These are phyloP conservation scores for Eumacrocentrus americanus DNA, from an alignment of 2,888 invertebrate species.

Conservation along the genomic window DNA sequence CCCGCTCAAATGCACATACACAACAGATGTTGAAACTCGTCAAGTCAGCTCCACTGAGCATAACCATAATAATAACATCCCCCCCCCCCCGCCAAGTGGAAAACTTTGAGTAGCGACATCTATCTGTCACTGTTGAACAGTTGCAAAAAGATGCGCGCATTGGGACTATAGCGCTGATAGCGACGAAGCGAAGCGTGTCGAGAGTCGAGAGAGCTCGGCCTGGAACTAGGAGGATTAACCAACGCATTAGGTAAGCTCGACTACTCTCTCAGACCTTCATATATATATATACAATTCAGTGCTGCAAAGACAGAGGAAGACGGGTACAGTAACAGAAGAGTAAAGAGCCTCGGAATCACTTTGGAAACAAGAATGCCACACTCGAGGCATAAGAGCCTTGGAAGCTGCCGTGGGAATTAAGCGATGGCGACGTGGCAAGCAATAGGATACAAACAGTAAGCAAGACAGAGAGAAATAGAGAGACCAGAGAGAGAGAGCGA, in stretches of 20 bases:
- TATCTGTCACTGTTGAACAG: too few species aligned
- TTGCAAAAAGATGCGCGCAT: too few species aligned
- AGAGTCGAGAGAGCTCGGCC: slow-evolving; percentile 32
- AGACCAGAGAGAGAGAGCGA: too few species aligned
- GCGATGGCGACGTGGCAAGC: slow-evolving; percentile 11
- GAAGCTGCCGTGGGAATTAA: slow-evolving; percentile 15
- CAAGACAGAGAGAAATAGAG: slow-evolving; percentile 7
- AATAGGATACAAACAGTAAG: slow-evolving; percentile 7
- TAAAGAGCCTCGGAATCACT: slow-evolving; percentile 5
- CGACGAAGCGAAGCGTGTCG: slow-evolving; percentile 37
- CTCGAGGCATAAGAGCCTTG: background rate
- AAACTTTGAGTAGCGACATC: too few species aligned
- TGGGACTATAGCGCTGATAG: too few species aligned
- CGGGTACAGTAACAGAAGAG: slow-evolving; percentile 2
- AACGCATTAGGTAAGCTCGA: slow-evolving; percentile 40
- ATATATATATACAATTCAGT: background rate
- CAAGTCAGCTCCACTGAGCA: too few species aligned
- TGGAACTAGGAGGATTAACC: slow-evolving; percentile 40
- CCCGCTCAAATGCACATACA: too few species aligned
- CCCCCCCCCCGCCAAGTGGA: too few species aligned
- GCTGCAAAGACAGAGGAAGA: slow-evolving; percentile 3
- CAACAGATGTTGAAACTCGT: too few species aligned
- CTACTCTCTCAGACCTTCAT: background rate
- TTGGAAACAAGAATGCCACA: slow-evolving; percentile 20
- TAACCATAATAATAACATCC: too few species aligned